Evolutionary conservation across 2,797 vertebrate genomes (phyloP).

Genomic region (Sphenodon punctatus): DNA sequence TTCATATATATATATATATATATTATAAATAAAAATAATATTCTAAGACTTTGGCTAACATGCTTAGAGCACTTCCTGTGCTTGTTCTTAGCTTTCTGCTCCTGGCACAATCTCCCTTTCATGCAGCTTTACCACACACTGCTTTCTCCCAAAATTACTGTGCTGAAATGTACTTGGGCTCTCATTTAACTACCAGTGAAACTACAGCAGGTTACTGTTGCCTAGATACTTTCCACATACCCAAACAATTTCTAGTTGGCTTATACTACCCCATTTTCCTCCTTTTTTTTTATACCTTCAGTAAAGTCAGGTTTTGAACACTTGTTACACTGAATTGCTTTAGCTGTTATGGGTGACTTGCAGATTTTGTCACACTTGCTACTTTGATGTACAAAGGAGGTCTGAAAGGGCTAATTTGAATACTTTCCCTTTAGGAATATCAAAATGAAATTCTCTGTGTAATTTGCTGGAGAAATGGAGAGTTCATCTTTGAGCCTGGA

Average conservation of each 20-base stretch:
- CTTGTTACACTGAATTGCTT: neutral
- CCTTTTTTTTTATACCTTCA: neutral
- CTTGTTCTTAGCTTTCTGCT: too few relatives aligned
- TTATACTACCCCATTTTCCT: neutral
- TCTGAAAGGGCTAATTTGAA: too few relatives aligned
- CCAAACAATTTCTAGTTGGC: neutral
- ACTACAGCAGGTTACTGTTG: neutral
- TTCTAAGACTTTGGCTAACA: too few relatives aligned
- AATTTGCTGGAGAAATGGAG: too few relatives aligned
- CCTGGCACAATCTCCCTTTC: neutral
- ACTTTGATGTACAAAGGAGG: neutral
- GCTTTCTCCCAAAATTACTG: neutral
- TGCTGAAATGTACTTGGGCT: neutral
- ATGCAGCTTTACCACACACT: neutral
- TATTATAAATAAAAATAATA: too few relatives aligned
- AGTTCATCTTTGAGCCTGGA: too few relatives aligned
- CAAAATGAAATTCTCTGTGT: too few relatives aligned
- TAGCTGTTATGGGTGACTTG: neutral
- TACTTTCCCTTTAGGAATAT: neutral
- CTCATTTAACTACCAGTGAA: neutral
- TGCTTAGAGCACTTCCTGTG: too few relatives aligned
- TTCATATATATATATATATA: too few relatives aligned
- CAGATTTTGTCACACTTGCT: neutral
- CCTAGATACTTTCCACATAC: neutral
- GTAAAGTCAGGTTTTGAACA: neutral